These are phyloP conservation scores for Brachypalpus laphriformis DNA, from an alignment of 2,888 invertebrate species.

Conservation along the genomic window DNA sequence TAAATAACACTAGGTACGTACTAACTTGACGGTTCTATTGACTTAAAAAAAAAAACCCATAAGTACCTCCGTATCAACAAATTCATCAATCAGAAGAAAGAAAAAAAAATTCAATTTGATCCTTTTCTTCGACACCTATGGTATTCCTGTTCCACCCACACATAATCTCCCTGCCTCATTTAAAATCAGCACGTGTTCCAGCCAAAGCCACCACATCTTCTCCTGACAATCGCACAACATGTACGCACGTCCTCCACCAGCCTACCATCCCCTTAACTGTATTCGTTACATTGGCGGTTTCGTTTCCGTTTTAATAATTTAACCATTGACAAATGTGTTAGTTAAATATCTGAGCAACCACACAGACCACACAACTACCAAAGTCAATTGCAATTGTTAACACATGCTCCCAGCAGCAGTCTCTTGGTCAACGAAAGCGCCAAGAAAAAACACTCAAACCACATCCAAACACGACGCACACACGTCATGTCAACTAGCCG, in stretches of 20 bases:
- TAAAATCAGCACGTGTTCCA: slow-evolving; percentile 36
- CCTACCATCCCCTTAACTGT: background rate
- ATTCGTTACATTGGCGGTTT: slow-evolving; percentile 24
- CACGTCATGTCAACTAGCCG: slow-evolving; percentile 26
- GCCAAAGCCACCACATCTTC: slow-evolving; percentile 14
- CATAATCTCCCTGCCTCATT: background rate
- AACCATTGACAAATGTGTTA: slow-evolving; percentile 50
- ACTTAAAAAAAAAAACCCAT: too few species aligned
- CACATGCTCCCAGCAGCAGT: slow-evolving; percentile 25
- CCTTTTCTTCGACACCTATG: background rate
- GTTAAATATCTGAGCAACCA: slow-evolving; percentile 45
- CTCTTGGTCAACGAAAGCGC: slow-evolving; percentile 15
- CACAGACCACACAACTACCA: slow-evolving; percentile 58
- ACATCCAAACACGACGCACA: slow-evolving; percentile 47
- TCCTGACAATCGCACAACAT: background rate
- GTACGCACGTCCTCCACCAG: background rate
- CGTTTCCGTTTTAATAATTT: slow-evolving; percentile 69
- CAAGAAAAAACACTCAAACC: slow-evolving; percentile 38
- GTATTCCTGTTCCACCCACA: background rate
- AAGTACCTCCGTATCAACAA: background rate
- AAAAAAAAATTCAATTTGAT: background rate
- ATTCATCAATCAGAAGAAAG: background rate
- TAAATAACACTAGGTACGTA: too few species aligned
- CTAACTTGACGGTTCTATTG: too few species aligned
- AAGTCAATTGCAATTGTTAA: slow-evolving; percentile 35